Percentiles rank a stretch among this genome's conserved stretches.
phyloP scores from a whole-genome alignment of 2,797 vertebrate species.

The Poecilia wingei region DNA sequence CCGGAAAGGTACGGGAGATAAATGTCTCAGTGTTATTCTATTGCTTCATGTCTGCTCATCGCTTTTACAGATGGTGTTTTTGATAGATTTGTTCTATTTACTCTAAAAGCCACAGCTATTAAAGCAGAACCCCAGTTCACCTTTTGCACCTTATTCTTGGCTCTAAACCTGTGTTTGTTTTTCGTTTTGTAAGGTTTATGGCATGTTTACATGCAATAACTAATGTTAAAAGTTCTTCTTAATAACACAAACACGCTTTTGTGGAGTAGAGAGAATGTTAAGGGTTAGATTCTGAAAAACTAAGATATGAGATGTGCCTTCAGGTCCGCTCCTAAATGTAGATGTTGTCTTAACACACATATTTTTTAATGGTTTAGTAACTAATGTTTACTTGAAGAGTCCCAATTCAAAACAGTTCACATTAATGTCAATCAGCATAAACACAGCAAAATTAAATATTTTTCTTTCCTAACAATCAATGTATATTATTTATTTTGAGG shows the following conservation, averaged over 20 bases:
- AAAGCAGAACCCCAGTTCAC: neutral
- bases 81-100: neutral
- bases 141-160: neutral
- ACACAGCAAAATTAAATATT: neutral
- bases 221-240: neutral
- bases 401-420: neutral
- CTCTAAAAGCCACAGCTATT: neutral
- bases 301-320: neutral
- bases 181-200: neutral
- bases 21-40: neutral
- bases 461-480: neutral
- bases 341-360: neutral
- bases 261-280: neutral
- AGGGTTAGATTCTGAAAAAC: neutral
- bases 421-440: neutral
- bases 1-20: slow-evolving; percentile 31
- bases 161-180: neutral
- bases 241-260: neutral
- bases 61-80: neutral
- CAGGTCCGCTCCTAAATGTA: neutral
- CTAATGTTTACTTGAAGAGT: neutral
- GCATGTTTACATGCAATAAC: neutral
- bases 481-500: neutral
- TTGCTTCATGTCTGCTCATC: neutral
- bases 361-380: neutral